Evolutionary conservation across 2,888 invertebrate genomes (phyloP), one percentile per base, ranked within the genome.

Genomic region (Eupithecia inturbata): DNA sequence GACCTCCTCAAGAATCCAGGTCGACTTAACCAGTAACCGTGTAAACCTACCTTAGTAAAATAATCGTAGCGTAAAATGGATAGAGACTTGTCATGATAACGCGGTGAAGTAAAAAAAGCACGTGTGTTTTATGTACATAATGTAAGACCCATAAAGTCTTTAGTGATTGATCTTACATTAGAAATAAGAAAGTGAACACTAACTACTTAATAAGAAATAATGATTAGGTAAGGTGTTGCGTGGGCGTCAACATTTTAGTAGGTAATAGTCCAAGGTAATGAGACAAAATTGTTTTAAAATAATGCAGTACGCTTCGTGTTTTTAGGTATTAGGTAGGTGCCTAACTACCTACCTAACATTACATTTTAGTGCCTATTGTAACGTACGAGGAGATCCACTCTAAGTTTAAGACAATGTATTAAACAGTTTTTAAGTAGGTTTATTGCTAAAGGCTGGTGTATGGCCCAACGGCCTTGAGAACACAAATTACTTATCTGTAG

Each of bases 131-230:
- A 7, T 45, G 19, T 67, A 41, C 7, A 45, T 41, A 67, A 26
- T 14, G 39, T 45, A 49, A 45, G 45, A 45, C 45, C 45, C 19
- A 19, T 45, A 14, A 53, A 53, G 22, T 49, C 19, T 45, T 22
- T 28, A 72, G 76, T 76, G 77, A 77, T 73, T 78, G 39, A 74
- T 36, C 19, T 7, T 62, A 16, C 6, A 4, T 26, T 53, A 28
- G 63, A 49, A 76, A 75, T 19, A 77, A 68, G 78, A 78, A 79
- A 77, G 77, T 77, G 33, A 75, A 62, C 74, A 68, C 31, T 36
- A 73, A 53, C 49, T 49, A 49, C 49, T 74, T 77, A 72, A 71
- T 76, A 76, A 75, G 74, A 71, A 76, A 77, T 69, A 64, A 22
- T 22, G 49, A 57, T 57, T 53, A 67, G 53, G 39, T 72, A 70